Percentiles rank a stretch among this genome's conserved stretches.
These are phyloP conservation scores for Platycnemis pennipes DNA, from an alignment of 2,888 invertebrate genomes.

Conservation along the genomic window DNA sequence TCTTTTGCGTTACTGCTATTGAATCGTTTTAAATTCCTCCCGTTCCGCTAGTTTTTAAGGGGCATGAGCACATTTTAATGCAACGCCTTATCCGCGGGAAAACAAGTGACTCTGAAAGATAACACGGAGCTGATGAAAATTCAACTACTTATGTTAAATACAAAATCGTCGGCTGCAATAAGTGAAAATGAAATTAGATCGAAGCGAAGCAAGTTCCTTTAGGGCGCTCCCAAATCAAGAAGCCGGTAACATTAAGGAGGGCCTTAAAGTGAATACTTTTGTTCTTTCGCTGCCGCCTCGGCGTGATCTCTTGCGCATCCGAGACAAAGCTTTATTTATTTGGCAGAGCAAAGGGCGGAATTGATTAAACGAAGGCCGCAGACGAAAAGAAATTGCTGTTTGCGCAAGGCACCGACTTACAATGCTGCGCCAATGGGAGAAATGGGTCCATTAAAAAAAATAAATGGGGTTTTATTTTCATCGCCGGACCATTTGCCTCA, in stretches of 20 bases:
- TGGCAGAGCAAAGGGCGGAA: neutral
- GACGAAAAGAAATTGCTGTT: neutral
- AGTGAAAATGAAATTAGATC: neutral
- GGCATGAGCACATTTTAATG: too few relatives aligned
- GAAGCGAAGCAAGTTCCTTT: neutral
- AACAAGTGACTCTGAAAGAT: neutral
- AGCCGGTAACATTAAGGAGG: neutral
- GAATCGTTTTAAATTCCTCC: too few relatives aligned
- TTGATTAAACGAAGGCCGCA: slow-evolving; percentile 46
- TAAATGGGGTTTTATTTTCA: neutral
- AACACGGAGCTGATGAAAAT: neutral
- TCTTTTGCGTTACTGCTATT: too few relatives aligned
- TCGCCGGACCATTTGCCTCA: slow-evolving; percentile 13
- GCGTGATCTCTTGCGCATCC: neutral
- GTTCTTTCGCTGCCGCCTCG: neutral
- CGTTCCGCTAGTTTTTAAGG: neutral
- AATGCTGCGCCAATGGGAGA: slow-evolving; percentile 54
- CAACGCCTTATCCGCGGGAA: neutral
- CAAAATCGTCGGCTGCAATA: neutral
- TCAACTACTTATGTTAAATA: neutral
- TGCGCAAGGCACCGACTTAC: slow-evolving; percentile 23
- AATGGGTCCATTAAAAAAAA: slow-evolving; percentile 54
- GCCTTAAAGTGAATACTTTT: slow-evolving; percentile 11
- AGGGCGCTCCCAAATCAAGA: neutral
- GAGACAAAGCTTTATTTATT: slow-evolving; percentile 33